Evolutionary conservation across 2,113 vertebrate species (phyloP).

Genomic region (Abramis brama): DNA sequence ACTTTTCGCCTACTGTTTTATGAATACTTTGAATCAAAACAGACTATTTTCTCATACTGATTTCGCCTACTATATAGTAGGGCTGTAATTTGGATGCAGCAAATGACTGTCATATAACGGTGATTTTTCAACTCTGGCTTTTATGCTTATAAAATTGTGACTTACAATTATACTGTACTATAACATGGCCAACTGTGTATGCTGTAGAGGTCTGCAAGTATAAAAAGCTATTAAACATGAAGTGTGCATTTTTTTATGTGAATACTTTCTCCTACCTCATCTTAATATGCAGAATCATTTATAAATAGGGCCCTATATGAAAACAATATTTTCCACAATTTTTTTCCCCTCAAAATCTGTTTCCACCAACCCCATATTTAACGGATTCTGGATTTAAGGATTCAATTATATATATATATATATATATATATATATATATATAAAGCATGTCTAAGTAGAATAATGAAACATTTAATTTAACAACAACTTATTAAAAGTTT

Average conservation of each 20-base stretch:
- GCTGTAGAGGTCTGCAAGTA: background rate
- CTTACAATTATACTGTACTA: background rate
- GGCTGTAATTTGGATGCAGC: background rate
- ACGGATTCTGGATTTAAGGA: too few species aligned
- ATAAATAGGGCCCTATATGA: background rate
- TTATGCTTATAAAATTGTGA: background rate
- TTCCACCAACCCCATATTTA: too few species aligned
- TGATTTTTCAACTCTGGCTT: conserved; percentile 1
- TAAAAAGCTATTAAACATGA: background rate
- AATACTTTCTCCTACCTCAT: background rate
- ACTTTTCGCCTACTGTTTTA: background rate
- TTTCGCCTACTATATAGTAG: background rate
- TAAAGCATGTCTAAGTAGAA: too few species aligned
- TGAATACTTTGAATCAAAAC: background rate
- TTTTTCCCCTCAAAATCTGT: too few species aligned
- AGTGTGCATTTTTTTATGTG: background rate
- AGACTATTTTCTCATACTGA: background rate
- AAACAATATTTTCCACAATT: background rate
- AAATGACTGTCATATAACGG: background rate
- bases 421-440: too few species aligned
- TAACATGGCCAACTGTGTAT: background rate
- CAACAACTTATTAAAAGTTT: too few species aligned
- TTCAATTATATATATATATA: too few species aligned
- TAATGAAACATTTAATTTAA: too few species aligned
- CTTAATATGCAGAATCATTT: too few species aligned